Percentiles rank a stretch among this genome's conserved stretches.
Evolutionary conservation across 2,888 invertebrate species (phyloP).

Genomic region (Drosophila flavopinicola): DNA sequence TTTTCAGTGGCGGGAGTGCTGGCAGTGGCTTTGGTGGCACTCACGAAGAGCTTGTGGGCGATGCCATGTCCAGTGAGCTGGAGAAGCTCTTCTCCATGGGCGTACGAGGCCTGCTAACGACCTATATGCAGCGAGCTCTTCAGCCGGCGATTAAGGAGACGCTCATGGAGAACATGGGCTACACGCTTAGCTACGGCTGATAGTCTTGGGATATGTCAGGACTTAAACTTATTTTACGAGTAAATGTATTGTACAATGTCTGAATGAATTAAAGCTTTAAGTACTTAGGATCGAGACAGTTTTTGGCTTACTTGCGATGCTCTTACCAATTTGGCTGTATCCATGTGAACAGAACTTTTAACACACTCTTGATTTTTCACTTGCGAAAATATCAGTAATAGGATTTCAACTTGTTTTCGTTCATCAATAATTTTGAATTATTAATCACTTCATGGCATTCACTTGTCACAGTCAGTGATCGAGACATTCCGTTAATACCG

Average conservation of each 20-base stretch:
- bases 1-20: conserved; percentile 56
- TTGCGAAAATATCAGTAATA: conserved; percentile 50
- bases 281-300: conserved; percentile 17
- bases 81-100: conserved; percentile 93
- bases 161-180: conserved; percentile 94
- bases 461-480: conserved; percentile 49
- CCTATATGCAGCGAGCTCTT: conserved; percentile 92
- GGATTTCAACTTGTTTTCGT: conserved; percentile 53
- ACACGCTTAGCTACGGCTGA: conserved; percentile 92
- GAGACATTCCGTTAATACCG: conserved; percentile 58
- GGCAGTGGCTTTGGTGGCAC: conserved; percentile 39
- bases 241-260: conserved; percentile 25
- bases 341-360: conserved; percentile 52
- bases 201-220: neutral
- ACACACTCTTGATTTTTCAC: conserved; percentile 41
- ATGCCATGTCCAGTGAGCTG: conserved; percentile 91
- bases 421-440: conserved; percentile 72
- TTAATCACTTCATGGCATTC: conserved; percentile 57
- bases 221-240: conserved; percentile 19
- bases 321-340: conserved; percentile 80
- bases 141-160: conserved; percentile 94
- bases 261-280: conserved; percentile 50
- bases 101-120: conserved; percentile 91
- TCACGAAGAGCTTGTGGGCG: conserved; percentile 86
- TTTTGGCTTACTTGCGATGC: neutral